A percentile compares a stretch with the other conserved stretches of the same genome.
Evolutionary conservation across 1,140 invertebrate species (phyloP).

Genomic region (fruit fly (Drosophila melanogaster)): Release_6_plus_ISO1_MT NT_033779.5:6539001-6539500

Average conservation of each 20-base stretch:
- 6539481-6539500: constrained; percentile 78
- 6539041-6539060: constrained; percentile 18
- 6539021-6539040: constrained; percentile 39
- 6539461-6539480: constrained; percentile 79
- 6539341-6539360: constrained; percentile 41
- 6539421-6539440: constrained; percentile 36
- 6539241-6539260: constrained; percentile 6
- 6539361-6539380: constrained; percentile 62
- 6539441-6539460: constrained; percentile 60
- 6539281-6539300: constrained; percentile 38
- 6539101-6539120: constrained; percentile 22
- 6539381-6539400: constrained; percentile 53
- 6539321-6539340: constrained; percentile 25
- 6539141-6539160: constrained; percentile 25
- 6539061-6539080: constrained; percentile 44
- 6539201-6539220: constrained; percentile 23
- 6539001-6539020: constrained; percentile 44
- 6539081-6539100: constrained; percentile 25
- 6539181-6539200: constrained; percentile 46
- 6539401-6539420: constrained; percentile 26
- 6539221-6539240: constrained; percentile 31
- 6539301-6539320: constrained; percentile 26
- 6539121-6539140: constrained; percentile 33
- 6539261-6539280: constrained; percentile 51
- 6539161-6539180: constrained; percentile 36